Evolutionary conservation across 2,113 vertebrate genomes (phyloP).

Genomic region (Percopsis transmontana): DNA sequence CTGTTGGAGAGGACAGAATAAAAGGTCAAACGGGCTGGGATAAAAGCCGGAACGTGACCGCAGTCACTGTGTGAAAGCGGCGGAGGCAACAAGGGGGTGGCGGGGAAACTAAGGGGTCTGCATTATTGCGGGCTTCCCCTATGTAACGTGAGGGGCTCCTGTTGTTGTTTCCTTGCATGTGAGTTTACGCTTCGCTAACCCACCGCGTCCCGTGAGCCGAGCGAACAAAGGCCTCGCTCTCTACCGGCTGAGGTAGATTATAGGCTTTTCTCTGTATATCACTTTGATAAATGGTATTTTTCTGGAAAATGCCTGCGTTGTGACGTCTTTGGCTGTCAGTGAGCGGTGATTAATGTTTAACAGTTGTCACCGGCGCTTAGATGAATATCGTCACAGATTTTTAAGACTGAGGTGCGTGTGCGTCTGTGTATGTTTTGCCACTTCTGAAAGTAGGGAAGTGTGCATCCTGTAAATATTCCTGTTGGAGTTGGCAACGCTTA

Average conservation of each 20-base stretch:
- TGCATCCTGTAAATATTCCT: conserved; percentile 1
- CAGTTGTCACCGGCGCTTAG: conserved; percentile 10
- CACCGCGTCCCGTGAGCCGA: conserved; percentile 35
- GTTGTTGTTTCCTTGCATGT: conserved; percentile 22
- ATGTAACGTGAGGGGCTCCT: conserved; percentile 41
- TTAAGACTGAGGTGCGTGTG: neutral
- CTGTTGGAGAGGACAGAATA: too few relatives aligned
- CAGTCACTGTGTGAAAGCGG: conserved; percentile 41
- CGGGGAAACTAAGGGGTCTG: conserved; percentile 29
- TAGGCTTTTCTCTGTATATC: conserved; percentile 36
- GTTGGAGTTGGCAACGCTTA: neutral
- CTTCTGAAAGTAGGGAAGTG: conserved; percentile 10
- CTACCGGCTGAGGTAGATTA: conserved; percentile 48
- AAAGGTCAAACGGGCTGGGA: conserved; percentile 21
- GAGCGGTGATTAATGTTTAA: conserved; percentile 33
- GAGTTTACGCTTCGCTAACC: conserved; percentile 37
- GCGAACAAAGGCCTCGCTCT: conserved; percentile 61
- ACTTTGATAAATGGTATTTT: conserved; percentile 33
- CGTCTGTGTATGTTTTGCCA: conserved; percentile 11
- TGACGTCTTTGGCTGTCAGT: conserved; percentile 35
- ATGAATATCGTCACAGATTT: conserved; percentile 15
- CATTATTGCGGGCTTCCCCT: conserved; percentile 50
- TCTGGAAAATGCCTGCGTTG: conserved; percentile 9
- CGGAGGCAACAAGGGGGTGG: conserved; percentile 2
- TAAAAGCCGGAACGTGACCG: conserved; percentile 23